phyloP scores from a whole-genome alignment of 2,888 invertebrate species.

The Galeopsomyia nigrocyanea region DNA sequence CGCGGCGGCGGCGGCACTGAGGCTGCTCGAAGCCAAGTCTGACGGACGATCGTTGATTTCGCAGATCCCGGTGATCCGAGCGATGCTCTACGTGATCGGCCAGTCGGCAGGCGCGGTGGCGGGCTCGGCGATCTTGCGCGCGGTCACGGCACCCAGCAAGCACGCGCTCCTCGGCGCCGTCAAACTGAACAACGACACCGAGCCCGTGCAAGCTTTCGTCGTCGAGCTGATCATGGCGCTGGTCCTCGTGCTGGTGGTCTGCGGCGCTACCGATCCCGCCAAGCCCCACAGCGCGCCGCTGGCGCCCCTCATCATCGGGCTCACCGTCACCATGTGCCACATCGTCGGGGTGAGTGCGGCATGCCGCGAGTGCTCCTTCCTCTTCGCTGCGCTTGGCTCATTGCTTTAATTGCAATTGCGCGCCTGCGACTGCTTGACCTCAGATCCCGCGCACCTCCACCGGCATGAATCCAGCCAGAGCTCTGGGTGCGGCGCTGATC shows the following conservation, averaged over 20 bases:
- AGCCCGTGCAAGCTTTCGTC: conserved; percentile 85
- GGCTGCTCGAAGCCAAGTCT: too few relatives aligned
- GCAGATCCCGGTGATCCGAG: conserved; percentile 77
- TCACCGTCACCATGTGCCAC: conserved; percentile 88
- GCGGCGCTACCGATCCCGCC: conserved; percentile 86
- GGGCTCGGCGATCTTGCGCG: conserved; percentile 82
- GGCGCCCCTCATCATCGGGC: conserved; percentile 89
- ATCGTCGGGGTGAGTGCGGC: conserved; percentile 84
- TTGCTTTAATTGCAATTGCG: too few relatives aligned
- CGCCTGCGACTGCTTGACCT: background rate
- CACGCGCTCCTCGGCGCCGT: conserved; percentile 81
- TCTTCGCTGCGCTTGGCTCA: too few relatives aligned
- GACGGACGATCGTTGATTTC: too few relatives aligned
- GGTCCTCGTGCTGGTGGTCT: conserved; percentile 90
- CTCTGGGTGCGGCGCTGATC: conserved; percentile 88
- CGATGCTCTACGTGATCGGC: conserved; percentile 83
- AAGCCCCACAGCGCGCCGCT: conserved; percentile 85
- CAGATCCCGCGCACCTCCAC: conserved; percentile 81
- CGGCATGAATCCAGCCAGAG: conserved; percentile 94
- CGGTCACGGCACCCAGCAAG: conserved; percentile 76
- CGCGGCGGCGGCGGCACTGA: too few relatives aligned
- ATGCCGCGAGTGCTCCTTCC: too few relatives aligned
- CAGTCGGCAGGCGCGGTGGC: conserved; percentile 88
- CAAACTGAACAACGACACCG: conserved; percentile 73
- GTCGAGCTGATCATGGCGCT: conserved; percentile 93